Conservation (phyloP, 1,140 invertebrate species). For the Conus betulinus region DNA sequence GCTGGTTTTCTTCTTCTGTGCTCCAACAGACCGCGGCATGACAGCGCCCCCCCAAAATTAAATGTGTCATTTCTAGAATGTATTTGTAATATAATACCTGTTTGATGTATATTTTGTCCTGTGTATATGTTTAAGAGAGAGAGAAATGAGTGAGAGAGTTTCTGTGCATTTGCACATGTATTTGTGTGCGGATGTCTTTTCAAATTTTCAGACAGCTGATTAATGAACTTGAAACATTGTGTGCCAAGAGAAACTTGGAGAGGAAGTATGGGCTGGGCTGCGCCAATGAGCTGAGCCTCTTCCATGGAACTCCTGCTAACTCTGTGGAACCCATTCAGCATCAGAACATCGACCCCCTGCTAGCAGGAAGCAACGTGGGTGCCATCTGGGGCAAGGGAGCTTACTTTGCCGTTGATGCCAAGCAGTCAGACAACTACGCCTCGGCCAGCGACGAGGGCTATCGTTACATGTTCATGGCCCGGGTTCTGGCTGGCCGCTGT, state of each 20-base stretch:
- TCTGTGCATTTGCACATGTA: too few species aligned
- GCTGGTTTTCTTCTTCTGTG: slow-evolving; percentile 42
- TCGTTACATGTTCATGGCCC: slow-evolving; percentile 47
- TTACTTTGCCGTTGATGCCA: slow-evolving; percentile 55
- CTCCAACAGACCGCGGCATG: slow-evolving; percentile 16
- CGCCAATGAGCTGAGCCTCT: slow-evolving; percentile 48
- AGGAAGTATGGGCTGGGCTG: slow-evolving; percentile 33
- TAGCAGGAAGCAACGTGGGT: slow-evolving; percentile 40
- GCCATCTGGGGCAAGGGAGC: slow-evolving; percentile 51
- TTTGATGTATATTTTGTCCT: too few species aligned
- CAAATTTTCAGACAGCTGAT: too few species aligned
- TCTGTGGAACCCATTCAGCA: slow-evolving; percentile 41
- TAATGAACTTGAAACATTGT: too few species aligned
- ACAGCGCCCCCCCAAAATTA: slow-evolving; percentile 37
- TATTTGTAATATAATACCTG: too few species aligned
- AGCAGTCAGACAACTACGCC: slow-evolving; percentile 50
- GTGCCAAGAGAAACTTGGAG: slow-evolving; percentile 48
- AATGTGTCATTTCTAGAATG: too few species aligned
- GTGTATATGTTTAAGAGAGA: too few species aligned
- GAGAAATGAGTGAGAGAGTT: too few species aligned
- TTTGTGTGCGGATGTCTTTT: too few species aligned
- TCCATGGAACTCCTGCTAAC: slow-evolving; percentile 49
- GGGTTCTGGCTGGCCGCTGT: slow-evolving; percentile 45
- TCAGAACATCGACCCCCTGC: slow-evolving; percentile 52
- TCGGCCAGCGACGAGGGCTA: slow-evolving; percentile 32